Evolutionary conservation across 1,140 invertebrate species (phyloP), one percentile per base, ranked within the genome.

Genomic region (Zaprionus kolodkinae): DNA sequence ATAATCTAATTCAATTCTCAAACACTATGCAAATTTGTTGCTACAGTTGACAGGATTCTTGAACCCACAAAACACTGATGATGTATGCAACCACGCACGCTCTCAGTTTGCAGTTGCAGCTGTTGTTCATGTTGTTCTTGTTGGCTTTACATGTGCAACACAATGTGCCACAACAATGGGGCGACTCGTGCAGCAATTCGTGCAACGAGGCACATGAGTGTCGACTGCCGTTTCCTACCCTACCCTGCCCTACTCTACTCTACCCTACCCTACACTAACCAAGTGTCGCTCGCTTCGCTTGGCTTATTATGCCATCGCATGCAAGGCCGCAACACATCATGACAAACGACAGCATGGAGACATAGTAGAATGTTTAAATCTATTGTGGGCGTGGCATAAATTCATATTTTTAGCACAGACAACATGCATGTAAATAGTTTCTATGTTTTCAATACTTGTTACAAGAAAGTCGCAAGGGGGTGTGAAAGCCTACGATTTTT

Each of bases 171-270:
- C 79, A 87, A 84, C 84, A 87, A 87, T 88, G 77, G 73, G 72
- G 57, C 81, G 69, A 88, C 62, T 85, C 85, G 84, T 88, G 83
- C 84, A 78, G 84, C 80, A 72, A 83, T 13, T 78, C 78, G 85
- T 85, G 78, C 85, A 88, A 85, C 84, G 78, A 88, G 78, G 55
- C 84, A 81, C 78, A 81, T 88, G 84, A 88, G 84, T 89, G 84
- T 81, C 89, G 78, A 88, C 77, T 84, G 81, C 73, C 73, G 48
- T 66, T 45, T 35, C 38, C n/a, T 27, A 5, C 25, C 17, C 30
- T 15, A 21, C 12, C n/a, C n/a, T n/a, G n/a, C n/a, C n/a, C n/a
- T n/a, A n/a, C n/a, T n/a, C n/a, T n/a, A 1, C 21, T 21, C n/a
- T 27, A 5, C 25, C 17, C 30, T 15, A 25, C 12, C 38, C n/a